Conservation (phyloP, 2,797 vertebrate species). For the Artibeus lituratus region DNA sequence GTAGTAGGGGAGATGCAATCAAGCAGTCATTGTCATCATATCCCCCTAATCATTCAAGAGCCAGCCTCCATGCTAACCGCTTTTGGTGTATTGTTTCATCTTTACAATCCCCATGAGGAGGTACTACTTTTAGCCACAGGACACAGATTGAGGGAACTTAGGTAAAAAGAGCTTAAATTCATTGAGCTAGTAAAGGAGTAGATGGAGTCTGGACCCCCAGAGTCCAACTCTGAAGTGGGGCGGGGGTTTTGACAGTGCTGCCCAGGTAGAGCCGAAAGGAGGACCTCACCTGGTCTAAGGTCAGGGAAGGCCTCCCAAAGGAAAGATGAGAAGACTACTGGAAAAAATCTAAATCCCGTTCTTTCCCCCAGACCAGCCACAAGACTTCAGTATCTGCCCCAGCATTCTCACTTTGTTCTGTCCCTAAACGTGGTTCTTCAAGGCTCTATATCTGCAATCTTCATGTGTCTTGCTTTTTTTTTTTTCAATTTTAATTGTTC, state of each 20-base stretch:
- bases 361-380: not conserved
- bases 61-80: not conserved
- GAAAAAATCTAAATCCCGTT: not conserved
- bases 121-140: not conserved
- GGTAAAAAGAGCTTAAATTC: not conserved
- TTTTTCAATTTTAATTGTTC: too few species aligned
- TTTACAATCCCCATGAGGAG: not conserved
- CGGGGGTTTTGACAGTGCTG: not conserved
- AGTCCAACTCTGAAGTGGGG: not conserved
- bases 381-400: not conserved
- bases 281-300: not conserved
- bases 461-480: not conserved
- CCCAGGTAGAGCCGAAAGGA: not conserved
- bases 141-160: not conserved
- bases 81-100: not conserved
- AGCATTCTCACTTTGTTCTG: not conserved
- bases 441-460: not conserved
- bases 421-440: accelerated
- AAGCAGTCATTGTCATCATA: not conserved
- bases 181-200: not conserved
- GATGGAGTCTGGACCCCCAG: not conserved
- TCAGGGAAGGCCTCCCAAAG: not conserved
- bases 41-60: not conserved
- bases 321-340: not conserved
- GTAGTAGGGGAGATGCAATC: not conserved